Evolutionary conservation across 2,888 invertebrate genomes (phyloP), one percentile per base, ranked within the genome.

Genomic region (Drosophila fungiperda): DNA sequence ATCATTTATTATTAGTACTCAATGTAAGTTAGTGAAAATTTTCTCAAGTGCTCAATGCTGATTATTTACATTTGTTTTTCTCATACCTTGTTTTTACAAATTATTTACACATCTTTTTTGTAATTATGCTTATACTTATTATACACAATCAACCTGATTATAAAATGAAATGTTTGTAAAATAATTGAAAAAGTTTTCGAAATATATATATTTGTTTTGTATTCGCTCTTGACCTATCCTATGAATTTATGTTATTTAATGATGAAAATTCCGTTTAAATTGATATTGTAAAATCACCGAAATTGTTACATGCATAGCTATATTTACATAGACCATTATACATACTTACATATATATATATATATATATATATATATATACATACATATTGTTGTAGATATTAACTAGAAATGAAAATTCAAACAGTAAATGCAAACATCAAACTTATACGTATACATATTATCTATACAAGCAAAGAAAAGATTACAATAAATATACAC

Each of bases 381-480:
- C 50, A 61, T 40, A 38, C 26, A 50, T 62, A 68, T 67, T 68
- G 52, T 68, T 86, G 79, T 86, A 87, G 87, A 84, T 84, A 82
- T 73, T 84, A 84, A 78, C 36, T 32, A 32, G 73, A 68, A 60
- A 67, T 64, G 73, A 75, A 72, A 72, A 54, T 52, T 26, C 61
- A 80, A 72, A 61, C 62, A 83, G 61, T 64, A 69, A 74, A 76
- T 59, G 68, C 70, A 58, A 69, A 65, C 61, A 67, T 70, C 29
- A 73, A 67, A 80, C 55, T 65, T 76, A 76, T 73, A 66, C 50
- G 45, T 78, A 69, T 78, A 73, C 62, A 38, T 45, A 75, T 52
- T 61, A 70, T 52, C 26, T 71, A 82, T 74, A 75, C 64, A 72
- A 68, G 53, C 26, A 63, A 73, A 68, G 12, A 64, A 40, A 57